phyloP scores from a whole-genome alignment of 2,113 vertebrate genomes.

The Melanerpes formicivorus region DNA sequence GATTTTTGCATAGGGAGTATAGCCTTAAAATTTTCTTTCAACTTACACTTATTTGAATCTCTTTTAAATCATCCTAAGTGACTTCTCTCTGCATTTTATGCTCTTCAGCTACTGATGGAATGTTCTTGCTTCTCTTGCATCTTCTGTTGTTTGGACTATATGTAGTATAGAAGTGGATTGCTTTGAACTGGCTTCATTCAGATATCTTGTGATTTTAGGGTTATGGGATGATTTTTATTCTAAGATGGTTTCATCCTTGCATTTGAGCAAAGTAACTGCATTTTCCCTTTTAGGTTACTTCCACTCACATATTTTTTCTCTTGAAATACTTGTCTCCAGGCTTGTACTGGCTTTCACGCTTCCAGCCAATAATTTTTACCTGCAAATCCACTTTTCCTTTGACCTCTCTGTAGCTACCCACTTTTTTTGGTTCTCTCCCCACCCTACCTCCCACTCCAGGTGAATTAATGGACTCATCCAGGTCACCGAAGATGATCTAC shows the following conservation, averaged over 20 bases:
- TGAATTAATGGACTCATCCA: neutral
- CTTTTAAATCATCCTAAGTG: neutral
- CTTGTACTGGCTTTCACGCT: neutral
- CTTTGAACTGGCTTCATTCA: neutral
- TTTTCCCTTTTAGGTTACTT: neutral
- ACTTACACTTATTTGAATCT: neutral
- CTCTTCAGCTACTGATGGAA: neutral
- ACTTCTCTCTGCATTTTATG: neutral
- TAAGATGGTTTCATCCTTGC: neutral
- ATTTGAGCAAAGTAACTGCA: neutral
- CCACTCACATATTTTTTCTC: neutral
- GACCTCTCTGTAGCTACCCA: neutral
- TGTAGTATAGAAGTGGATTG: neutral
- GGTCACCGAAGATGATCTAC: neutral
- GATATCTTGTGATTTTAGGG: neutral
- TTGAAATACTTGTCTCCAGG: neutral
- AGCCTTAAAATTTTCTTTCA: neutral
- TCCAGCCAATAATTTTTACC: neutral
- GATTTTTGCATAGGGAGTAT: neutral
- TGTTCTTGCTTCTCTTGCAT: neutral
- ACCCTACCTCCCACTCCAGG: neutral
- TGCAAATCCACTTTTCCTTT: conserved; percentile 10
- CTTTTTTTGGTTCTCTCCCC: neutral
- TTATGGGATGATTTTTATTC: neutral
- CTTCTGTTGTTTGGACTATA: too few species aligned